Percentiles rank a stretch among this genome's conserved stretches.
Evolutionary conservation across 2,797 vertebrate genomes (phyloP).

Genomic region (Lateolabrax maculatus): DNA sequence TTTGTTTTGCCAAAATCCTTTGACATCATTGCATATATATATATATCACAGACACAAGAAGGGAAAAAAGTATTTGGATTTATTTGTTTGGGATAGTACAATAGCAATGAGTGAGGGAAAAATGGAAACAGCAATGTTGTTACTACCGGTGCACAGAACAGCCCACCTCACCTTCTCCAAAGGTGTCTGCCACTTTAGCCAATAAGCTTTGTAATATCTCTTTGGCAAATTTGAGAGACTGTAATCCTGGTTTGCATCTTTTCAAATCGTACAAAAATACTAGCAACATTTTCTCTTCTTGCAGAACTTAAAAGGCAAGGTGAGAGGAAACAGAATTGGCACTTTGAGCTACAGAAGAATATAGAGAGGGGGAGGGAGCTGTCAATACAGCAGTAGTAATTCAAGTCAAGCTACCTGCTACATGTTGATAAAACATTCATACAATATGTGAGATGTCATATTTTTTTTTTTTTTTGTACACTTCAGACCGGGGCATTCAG

Average conservation of each 20-base stretch:
- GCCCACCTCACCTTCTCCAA: slow-evolving; percentile 74
- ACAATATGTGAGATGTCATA: slow-evolving; percentile 70
- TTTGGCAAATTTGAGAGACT: slow-evolving; percentile 90
- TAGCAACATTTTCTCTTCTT: slow-evolving; percentile 70
- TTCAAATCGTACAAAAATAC: slow-evolving; percentile 88
- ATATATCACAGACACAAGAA: slow-evolving; percentile 56
- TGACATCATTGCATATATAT: too few relatives aligned
- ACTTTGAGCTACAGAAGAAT: slow-evolving; percentile 72
- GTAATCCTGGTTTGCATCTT: slow-evolving; percentile 71
- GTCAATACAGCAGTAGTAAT: slow-evolving; percentile 78
- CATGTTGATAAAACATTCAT: slow-evolving; percentile 77
- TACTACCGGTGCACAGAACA: slow-evolving; percentile 79
- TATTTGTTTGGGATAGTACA: slow-evolving; percentile 85
- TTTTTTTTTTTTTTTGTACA: slow-evolving; percentile 56
- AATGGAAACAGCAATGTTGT: slow-evolving; percentile 76
- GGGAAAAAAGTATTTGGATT: slow-evolving; percentile 81
- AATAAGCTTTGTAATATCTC: slow-evolving; percentile 80
- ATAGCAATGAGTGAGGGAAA: slow-evolving; percentile 74
- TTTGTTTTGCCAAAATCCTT: neutral
- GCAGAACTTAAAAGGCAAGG: slow-evolving; percentile 73
- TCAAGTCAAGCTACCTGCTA: slow-evolving; percentile 81
- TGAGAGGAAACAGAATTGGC: slow-evolving; percentile 73
- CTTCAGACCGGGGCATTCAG: slow-evolving; percentile 56
- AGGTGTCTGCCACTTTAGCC: slow-evolving; percentile 66
- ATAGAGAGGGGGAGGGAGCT: slow-evolving; percentile 57